phyloP scores from a whole-genome alignment of 2,113 vertebrate genomes.

The Oryzias celebensis region DNA sequence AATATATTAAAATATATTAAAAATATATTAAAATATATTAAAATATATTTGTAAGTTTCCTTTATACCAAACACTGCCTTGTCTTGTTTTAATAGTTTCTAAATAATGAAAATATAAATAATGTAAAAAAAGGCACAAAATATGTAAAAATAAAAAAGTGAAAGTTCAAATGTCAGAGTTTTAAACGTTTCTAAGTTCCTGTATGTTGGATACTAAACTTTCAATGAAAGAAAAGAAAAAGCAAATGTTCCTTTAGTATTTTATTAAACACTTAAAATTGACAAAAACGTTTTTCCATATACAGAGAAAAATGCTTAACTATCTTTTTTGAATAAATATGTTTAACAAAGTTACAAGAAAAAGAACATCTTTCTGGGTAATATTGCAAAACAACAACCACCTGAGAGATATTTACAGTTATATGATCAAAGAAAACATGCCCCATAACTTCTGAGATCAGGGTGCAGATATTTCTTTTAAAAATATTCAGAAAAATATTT shows the following conservation, averaged over 20 bases:
- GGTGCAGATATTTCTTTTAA: background rate
- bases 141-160: too few species aligned
- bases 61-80: too few species aligned
- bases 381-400: slow-evolving; percentile 39
- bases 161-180: too few species aligned
- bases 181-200: too few species aligned
- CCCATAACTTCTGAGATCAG: too few species aligned
- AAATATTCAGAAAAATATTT: background rate
- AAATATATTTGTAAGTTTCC: too few species aligned
- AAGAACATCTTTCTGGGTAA: slow-evolving; percentile 15
- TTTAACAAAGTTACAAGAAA: slow-evolving; percentile 38
- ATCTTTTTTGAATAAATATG: slow-evolving; percentile 40
- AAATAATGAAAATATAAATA: too few species aligned
- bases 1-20: too few species aligned
- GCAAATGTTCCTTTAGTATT: slow-evolving; percentile 13
- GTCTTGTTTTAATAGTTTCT: too few species aligned
- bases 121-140: too few species aligned
- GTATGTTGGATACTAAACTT: background rate
- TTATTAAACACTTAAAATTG: slow-evolving; percentile 54
- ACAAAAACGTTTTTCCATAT: slow-evolving; percentile 17
- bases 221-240: background rate
- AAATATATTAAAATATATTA: too few species aligned
- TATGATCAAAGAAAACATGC: too few species aligned
- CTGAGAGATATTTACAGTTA: slow-evolving; percentile 51
- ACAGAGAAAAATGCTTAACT: slow-evolving; percentile 29